Evolutionary conservation across 2,888 invertebrate genomes (phyloP), one percentile per base, ranked within the genome.

Genomic region (Caenorhabditis macrosperma): DNA sequence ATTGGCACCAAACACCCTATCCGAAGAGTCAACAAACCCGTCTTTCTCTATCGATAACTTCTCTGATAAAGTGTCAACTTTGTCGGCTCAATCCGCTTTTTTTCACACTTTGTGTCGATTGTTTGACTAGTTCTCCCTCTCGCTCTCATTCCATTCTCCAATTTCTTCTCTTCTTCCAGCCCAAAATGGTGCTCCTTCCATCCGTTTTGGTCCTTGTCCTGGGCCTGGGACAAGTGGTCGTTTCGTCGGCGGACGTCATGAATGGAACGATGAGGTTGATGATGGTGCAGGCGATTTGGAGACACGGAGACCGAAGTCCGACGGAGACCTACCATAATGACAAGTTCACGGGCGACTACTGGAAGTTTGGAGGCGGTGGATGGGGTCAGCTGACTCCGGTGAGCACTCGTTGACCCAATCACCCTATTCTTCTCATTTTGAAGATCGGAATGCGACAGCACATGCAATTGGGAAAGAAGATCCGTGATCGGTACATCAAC

Each of bases 271-370:
- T 59, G 61, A 78, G 57, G 52, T 69, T 79, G 64, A 46, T 74
- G 44, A 52, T 79, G 60, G 74, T 79, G 26, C 79, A 79, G 35
- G 74, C 79, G 59, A 24, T 87, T 3, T 88, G 85, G 83, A 55
- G 88, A 41, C 88, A 88, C 63, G 88, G 88, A 26, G 86, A 85
- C 52, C 77, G 88, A 10, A 77, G 84, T 2, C 88, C 88, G 1
- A 80, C 83, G 0, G 69, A 63, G 55, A 80, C 84, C 0, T 87
- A 77, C 50, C 66, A 83, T 7, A 76, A 63, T 35, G 86, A 86
- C 67, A 30, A 66, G 12, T 82, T 81, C 54, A 71, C 64, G 1
- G 78, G 69, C 46, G 57, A 71, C 22, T 68, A 54, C 64, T 77
- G 84, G 84, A 46, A 41, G 17, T 75, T 35, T 50, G 78, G 72